Evolutionary conservation across 2,113 vertebrate genomes (phyloP).

Genomic region (Centropus bengalensis): DNA sequence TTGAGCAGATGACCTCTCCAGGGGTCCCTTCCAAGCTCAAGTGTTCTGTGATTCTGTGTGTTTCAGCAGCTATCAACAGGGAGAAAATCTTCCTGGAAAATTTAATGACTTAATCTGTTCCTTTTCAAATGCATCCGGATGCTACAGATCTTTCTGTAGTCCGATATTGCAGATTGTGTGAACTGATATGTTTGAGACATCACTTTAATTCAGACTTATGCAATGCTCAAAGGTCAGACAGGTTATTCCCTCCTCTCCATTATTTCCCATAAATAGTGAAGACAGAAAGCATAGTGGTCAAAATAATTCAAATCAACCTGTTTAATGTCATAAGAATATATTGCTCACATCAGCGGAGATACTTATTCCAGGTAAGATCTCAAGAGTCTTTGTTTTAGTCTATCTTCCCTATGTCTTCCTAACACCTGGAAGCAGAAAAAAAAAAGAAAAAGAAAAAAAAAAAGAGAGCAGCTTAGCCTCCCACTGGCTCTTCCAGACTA

Average conservation of each 20-base stretch:
- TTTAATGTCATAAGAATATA: not conserved
- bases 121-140: not conserved
- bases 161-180: not conserved
- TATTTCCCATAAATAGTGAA: constrained; percentile 4
- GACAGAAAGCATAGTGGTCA: constrained; percentile 15
- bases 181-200: not conserved
- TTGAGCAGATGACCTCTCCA: not conserved
- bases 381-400: too few species aligned
- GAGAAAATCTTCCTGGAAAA: not conserved
- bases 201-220: not conserved
- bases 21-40: not conserved
- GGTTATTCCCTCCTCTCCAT: not conserved
- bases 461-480: not conserved
- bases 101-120: not conserved
- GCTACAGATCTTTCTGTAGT: not conserved
- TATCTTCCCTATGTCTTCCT: not conserved
- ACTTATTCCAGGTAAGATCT: constrained; percentile 3
- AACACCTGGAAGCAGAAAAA: not conserved
- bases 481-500: not conserved
- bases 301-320: constrained; percentile 25
- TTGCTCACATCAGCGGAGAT: not conserved
- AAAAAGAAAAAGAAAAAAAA: too few species aligned
- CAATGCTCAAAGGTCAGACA: not conserved
- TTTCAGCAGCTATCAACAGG: not conserved
- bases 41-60: not conserved